A percentile compares a stretch with the other conserved stretches of the same genome.
These are phyloP conservation scores for Falco naumanni DNA, from an alignment of 2,797 vertebrate genomes.

Conservation along the genomic window DNA sequence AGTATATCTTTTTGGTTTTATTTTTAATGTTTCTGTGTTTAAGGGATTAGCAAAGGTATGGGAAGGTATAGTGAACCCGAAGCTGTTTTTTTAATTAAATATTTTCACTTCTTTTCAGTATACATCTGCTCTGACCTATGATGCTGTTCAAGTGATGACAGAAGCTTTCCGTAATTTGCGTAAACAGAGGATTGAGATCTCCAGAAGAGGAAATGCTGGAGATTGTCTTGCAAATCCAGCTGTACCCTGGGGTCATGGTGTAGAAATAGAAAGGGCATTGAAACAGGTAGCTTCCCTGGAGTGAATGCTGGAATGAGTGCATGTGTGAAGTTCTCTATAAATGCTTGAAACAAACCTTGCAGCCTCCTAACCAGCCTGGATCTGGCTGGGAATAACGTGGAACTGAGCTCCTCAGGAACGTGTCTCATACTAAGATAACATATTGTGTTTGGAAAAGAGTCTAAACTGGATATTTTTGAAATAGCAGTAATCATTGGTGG, in stretches of 20 bases:
- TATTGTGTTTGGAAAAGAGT: neutral
- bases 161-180: conserved; percentile 96
- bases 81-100: neutral
- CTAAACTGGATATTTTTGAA: neutral
- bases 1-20: neutral
- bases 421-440: neutral
- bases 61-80: neutral
- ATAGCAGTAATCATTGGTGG: neutral
- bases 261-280: conserved; percentile 96
- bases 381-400: neutral
- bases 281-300: conserved; percentile 88
- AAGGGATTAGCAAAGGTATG: neutral
- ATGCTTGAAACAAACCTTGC: neutral
- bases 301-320: neutral
- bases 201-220: conserved; percentile 92
- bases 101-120: conserved; percentile 83
- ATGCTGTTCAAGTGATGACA: conserved; percentile 98
- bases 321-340: neutral
- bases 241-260: conserved; percentile 96
- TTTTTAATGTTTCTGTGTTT: neutral
- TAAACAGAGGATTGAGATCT: conserved; percentile 95
- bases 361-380: neutral
- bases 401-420: neutral
- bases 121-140: conserved; percentile 96
- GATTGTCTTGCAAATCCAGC: conserved; percentile 98